Percentiles rank a stretch among this genome's conserved stretches.
Evolutionary conservation across 2,797 vertebrate species (phyloP).

Genomic region (Myotis vivesi): DNA sequence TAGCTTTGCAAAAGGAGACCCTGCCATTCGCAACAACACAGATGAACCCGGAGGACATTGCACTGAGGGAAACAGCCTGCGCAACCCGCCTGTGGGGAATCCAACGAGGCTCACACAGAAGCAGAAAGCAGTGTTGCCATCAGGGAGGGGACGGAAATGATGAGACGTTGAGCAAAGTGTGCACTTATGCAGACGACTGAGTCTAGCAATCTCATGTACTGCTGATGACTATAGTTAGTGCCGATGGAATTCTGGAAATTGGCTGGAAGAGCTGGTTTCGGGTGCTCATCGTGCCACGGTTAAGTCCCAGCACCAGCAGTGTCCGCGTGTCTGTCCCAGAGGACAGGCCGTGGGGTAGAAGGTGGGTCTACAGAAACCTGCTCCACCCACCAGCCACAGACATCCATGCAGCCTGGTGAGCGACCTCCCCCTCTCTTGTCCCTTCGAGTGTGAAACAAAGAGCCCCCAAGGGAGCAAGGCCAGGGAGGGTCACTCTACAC

Average conservation of each 20-base stretch:
- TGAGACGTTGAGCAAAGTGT: accelerated
- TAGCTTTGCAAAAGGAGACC: background rate
- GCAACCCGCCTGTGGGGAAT: background rate
- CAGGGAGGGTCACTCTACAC: background rate
- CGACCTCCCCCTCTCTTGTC: background rate
- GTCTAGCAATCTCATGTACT: no score
- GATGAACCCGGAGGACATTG: background rate
- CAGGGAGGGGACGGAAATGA: background rate
- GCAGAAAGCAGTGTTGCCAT: background rate
- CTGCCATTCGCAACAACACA: background rate
- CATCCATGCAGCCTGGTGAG: background rate
- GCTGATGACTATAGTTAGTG: background rate
- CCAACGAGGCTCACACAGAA: background rate
- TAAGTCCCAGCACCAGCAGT: background rate
- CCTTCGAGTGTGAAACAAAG: background rate
- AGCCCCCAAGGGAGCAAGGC: background rate
- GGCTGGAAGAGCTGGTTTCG: background rate
- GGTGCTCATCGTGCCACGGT: background rate
- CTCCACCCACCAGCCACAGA: background rate
- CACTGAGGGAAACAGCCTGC: background rate
- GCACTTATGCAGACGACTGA: no score
- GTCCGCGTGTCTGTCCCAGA: no score
- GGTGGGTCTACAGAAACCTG: background rate
- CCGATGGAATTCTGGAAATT: background rate
- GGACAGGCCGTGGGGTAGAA: background rate